Base-by-base conservation (phyloP, 1,140 invertebrate genomes). In the Hycleus cichorii region DNA sequence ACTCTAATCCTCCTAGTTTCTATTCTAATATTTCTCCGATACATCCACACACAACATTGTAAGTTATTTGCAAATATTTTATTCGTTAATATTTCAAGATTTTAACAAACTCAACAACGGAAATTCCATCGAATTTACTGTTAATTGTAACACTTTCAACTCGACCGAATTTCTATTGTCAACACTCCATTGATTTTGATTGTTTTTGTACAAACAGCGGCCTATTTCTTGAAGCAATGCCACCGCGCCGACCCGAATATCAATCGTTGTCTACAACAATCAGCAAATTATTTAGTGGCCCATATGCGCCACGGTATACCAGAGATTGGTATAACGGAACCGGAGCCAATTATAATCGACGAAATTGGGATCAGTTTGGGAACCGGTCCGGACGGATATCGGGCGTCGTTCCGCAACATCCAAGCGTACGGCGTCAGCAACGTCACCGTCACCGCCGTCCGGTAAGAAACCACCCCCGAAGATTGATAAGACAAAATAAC, bases 351-450 rank as follows among this genome's bases (percentile, higher is more conserved):
- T 46, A 70, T 87, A 3, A 83, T 91, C 8, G 88, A 91, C 70
- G 87, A 90, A 71, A 81, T 90, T 40, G 83, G 86, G n/a, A 87
- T 91, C 45, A 78, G 86, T 0, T 71, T 91, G 43, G 88, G 88
- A 44, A 82, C 76, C 4, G 88, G 87, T 0, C 86, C 88, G 0
- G 83, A 90, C 69, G 87, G 87, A 0, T 91, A 91, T 73, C 79
- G 83, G 40, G 88, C 87, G 0, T 82, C 83, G 42, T 91, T 91
- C 75, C 82, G 81, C 55, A 83, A 90, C 66, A 86, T 91, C 43
- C 81, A 87, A 50, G 89, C 88, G 0, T 86, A 79, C 65, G 89
- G 89, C 10, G 87, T 89, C 4, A 88, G 87, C 58, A 83, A 88
- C 51, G 77, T 90, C 62, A 83, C 85, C 48, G 80, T 91, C 50